These are phyloP conservation scores for Dermolepida albohirtum DNA, from an alignment of 2,888 invertebrate genomes.

Conservation along the genomic window DNA sequence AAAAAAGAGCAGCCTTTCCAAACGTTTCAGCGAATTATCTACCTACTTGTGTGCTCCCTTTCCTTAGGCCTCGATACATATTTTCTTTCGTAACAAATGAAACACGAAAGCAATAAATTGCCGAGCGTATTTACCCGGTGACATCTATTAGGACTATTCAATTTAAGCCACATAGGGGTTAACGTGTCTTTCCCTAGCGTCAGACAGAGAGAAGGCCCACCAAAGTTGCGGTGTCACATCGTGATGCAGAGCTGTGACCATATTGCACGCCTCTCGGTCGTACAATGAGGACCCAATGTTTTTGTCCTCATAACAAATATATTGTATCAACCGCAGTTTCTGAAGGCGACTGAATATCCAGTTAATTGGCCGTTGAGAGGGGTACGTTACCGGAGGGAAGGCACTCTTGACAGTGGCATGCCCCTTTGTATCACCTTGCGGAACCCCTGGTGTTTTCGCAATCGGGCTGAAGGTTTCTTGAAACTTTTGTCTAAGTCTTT, in stretches of 20 bases:
- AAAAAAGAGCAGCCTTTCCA: constrained; percentile 1
- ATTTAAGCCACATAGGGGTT: constrained; percentile 40
- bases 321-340: constrained; percentile 47
- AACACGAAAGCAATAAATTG: constrained; percentile 53
- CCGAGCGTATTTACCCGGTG: constrained; percentile 52
- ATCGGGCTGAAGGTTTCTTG: not conserved
- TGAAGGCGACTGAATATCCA: constrained; percentile 51
- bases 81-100: constrained; percentile 25
- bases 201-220: constrained; percentile 3
- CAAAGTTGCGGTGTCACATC: constrained; percentile 34
- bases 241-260: constrained; percentile 34
- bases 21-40: constrained; percentile 29
- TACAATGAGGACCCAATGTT: constrained; percentile 40
- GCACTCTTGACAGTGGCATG: constrained; percentile 51
- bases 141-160: constrained; percentile 56
- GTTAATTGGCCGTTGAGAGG: constrained; percentile 53
- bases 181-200: constrained; percentile 11
- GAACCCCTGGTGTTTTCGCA: constrained; percentile 46
- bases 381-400: constrained; percentile 35
- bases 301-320: constrained; percentile 50
- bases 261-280: constrained; percentile 41
- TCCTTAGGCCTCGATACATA: constrained; percentile 1
- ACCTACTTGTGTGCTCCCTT: constrained; percentile 26
- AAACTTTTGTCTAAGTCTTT: not conserved
- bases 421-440: constrained; percentile 51